Evolutionary conservation across 2,888 invertebrate species (phyloP), one percentile per base, ranked within the genome.

Genomic region (Yponomeuta plumbellus): DNA sequence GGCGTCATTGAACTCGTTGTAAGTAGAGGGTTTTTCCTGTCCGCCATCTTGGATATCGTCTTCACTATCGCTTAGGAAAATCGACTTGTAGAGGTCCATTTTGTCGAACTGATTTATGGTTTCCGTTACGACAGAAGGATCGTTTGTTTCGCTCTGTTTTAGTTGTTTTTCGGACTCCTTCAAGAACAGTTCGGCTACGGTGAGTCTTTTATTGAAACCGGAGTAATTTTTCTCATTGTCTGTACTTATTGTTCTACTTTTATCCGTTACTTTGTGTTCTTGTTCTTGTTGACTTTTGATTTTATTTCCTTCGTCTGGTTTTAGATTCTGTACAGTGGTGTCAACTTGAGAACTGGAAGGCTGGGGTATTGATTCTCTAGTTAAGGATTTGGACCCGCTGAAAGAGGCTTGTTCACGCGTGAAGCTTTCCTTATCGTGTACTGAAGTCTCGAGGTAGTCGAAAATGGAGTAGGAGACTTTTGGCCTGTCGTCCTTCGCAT

Each of bases 51-150:
- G 82, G 64, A 86, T 88, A 65, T 94, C 94, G 17, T 93, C 92
- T 73, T 95, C 96, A 76, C 95, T 95, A 68, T 96, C 96, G 74
- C 95, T 95, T 34, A 96, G 92, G 79, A 98, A 98, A 75, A 98
- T 97, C 0, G 97, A 95, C 83, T 96, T 97, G 77, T 97, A 98
- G 4, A 98, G 88, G 83, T 98, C 98, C 80, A 92, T 89, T 84
- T 85, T 91, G 68, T 92, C 89, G 67, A 92, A 92, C 72, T 88
- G 85, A 21, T 90, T 81, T 67, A 92, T 91, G 0, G 91, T 86
- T 64, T 89, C 84, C 0, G 82, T 82, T 0, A 88, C 81, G 74
- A 78, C 80, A 5, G 72, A 74, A 0, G 10, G 39, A 17, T 61
- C 76, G 80, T 70, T 79, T 73, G 2, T 80, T 73, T 70, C 83